phyloP scores from a whole-genome alignment of 2,113 vertebrate species.

The Actinemys pallida region DNA sequence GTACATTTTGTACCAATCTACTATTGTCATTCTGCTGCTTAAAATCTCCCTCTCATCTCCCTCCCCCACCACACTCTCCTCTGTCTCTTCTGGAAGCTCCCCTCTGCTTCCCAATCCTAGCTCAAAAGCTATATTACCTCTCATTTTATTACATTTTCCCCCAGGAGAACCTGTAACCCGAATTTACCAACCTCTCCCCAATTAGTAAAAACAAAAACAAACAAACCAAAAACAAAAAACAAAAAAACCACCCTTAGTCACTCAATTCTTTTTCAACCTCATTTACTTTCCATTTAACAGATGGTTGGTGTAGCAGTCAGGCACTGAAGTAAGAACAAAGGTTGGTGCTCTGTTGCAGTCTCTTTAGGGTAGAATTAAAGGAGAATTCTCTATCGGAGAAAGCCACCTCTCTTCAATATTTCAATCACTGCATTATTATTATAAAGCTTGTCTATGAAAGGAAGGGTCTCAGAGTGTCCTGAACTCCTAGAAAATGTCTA shows the following conservation, averaged over 20 bases:
- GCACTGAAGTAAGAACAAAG: conserved; percentile 73
- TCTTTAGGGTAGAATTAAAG: conserved; percentile 71
- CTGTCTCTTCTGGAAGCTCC: conserved; percentile 5
- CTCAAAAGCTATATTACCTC: conserved; percentile 70
- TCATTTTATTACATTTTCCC: conserved; percentile 72
- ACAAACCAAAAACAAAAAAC: not conserved
- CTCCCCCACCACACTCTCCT: not conserved
- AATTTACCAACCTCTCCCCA: conserved; percentile 64
- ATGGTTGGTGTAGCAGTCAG: conserved; percentile 66
- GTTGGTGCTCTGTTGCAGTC: conserved; percentile 71
- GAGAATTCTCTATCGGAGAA: conserved; percentile 68
- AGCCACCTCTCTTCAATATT: conserved; percentile 65
- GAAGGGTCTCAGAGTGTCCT: conserved; percentile 64
- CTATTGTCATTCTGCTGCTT: conserved; percentile 1
- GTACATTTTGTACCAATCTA: conserved; percentile 33
- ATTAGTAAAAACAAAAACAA: conserved; percentile 56
- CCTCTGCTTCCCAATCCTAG: conserved; percentile 45
- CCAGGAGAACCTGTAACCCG: conserved; percentile 69
- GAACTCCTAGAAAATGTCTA: conserved; percentile 71
- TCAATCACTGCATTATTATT: conserved; percentile 69
- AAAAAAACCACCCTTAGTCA: conserved; percentile 56
- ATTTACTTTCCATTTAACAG: conserved; percentile 78
- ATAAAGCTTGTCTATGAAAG: conserved; percentile 72
- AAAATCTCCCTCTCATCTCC: conserved; percentile 14
- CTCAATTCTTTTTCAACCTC: conserved; percentile 69